phyloP scores from a whole-genome alignment of 2,113 vertebrate genomes.

The Gambusia affinis region DNA sequence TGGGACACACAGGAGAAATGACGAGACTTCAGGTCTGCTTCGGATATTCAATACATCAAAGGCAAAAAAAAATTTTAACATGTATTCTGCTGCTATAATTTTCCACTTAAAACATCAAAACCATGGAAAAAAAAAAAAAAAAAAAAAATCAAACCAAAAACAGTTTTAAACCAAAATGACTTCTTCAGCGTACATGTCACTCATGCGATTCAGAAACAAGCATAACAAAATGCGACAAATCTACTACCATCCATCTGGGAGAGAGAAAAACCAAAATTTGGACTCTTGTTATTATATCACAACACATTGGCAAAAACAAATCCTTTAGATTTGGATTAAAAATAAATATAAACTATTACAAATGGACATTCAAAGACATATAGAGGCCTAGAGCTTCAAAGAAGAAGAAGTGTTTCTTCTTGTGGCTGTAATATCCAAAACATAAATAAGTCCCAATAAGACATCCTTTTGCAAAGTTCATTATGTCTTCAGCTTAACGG shows the following conservation, averaged over 20 bases:
- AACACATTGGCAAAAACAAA: not conserved
- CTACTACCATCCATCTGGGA: not conserved
- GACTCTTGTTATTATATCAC: slow-evolving; percentile 6
- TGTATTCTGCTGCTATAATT: too few species aligned
- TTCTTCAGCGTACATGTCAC: not conserved
- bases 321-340: slow-evolving; percentile 42
- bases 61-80: too few species aligned
- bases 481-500: not conserved
- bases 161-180: not conserved
- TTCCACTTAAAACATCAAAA: too few species aligned
- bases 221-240: not conserved
- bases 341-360: slow-evolving; percentile 51
- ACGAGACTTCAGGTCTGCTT: not conserved
- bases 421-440: not conserved
- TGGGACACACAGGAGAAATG: not conserved
- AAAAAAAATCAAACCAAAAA: too few species aligned
- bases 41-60: not conserved
- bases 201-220: not conserved
- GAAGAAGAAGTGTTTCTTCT: not conserved
- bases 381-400: not conserved
- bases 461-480: not conserved
- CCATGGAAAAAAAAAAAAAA: too few species aligned
- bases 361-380: slow-evolving; percentile 18
- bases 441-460: not conserved
- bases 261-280: not conserved